Evolutionary conservation across 2,113 vertebrate genomes (phyloP).

Genomic region (Dolichotis patagonum): DNA sequence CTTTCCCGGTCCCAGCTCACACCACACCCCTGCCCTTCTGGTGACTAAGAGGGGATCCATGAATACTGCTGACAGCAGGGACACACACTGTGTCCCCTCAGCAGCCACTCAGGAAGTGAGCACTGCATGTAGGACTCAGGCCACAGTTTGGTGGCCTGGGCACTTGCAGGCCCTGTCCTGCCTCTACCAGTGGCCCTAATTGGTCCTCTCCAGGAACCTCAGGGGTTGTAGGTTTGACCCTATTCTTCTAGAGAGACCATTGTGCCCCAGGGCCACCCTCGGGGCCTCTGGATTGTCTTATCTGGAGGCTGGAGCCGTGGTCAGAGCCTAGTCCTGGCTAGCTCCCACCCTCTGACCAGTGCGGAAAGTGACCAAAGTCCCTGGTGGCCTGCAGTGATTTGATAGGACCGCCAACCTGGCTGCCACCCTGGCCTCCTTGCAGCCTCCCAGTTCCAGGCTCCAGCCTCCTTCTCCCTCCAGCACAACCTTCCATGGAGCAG

Average conservation of each 20-base stretch:
- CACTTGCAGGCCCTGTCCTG: neutral
- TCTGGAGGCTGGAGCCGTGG: neutral
- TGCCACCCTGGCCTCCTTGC: too few relatives aligned
- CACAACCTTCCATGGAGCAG: neutral
- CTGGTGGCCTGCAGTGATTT: neutral
- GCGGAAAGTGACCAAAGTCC: neutral
- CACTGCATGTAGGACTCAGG: neutral
- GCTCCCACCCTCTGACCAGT: neutral
- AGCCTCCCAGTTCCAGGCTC: neutral
- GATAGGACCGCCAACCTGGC: too few relatives aligned
- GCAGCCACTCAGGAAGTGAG: neutral
- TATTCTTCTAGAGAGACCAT: neutral
- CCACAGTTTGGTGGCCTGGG: neutral
- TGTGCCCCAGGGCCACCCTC: neutral
- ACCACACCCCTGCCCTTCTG: neutral
- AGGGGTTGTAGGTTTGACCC: neutral
- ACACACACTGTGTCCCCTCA: neutral
- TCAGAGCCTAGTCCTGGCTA: neutral
- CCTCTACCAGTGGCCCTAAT: neutral
- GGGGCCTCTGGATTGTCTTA: neutral
- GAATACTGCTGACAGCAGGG: neutral
- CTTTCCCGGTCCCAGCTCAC: neutral
- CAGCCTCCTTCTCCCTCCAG: neutral
- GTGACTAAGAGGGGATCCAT: neutral
- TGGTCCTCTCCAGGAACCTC: neutral